Evolutionary conservation across 2,888 invertebrate genomes (phyloP), one percentile per base, ranked within the genome.

Genomic region (Aricia artaxerxes): DNA sequence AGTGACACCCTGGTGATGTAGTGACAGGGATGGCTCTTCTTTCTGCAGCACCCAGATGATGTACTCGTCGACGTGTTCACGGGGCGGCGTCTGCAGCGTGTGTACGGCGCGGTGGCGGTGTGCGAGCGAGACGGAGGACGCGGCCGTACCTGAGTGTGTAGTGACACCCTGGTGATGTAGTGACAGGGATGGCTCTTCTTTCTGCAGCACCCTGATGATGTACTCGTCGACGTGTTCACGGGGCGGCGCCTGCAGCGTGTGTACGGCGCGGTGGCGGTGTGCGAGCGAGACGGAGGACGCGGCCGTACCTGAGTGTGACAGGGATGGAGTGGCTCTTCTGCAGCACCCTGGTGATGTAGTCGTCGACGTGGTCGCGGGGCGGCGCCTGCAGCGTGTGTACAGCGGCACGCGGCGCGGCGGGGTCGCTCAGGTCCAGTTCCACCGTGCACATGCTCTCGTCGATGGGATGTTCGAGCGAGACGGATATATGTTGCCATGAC

Each of bases 281-380:
- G 24, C 24, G 49, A 49, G 11, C 49, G 49, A 49, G n/a, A 57
- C 35, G 57, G 49, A 78, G 61, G 16, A 49, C 24, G 53, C 11
- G 9, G 7, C 53, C 77, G 49, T 96, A 96, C 86, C 99, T 95
- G 92, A 99, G 96, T 6, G 98, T 98, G 78, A 99, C 96, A 1
- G 99, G 99, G 88, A 99, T 98, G n/a, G 98, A 99, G 85, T 98
- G 96, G 85, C 97, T 98, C 87, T 97, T 97, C 89, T 98, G 98
- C 82, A 98, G 95, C 77, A 98, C 90, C 81, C 90, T 73, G 82
- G 94, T 93, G 85, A 95, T 89, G 84, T 94, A 93, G 11, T 95
- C 95, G 81, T 95, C 93, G 13, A 94, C 82, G 60, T 90, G 91
- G 1, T 91, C 90, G 1, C 88, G 82, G 11, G 84, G 95, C 16